Evolutionary conservation across 2,888 invertebrate species (phyloP), one percentile per base, ranked within the genome.

Genomic region (Cyclophora punctaria): DNA sequence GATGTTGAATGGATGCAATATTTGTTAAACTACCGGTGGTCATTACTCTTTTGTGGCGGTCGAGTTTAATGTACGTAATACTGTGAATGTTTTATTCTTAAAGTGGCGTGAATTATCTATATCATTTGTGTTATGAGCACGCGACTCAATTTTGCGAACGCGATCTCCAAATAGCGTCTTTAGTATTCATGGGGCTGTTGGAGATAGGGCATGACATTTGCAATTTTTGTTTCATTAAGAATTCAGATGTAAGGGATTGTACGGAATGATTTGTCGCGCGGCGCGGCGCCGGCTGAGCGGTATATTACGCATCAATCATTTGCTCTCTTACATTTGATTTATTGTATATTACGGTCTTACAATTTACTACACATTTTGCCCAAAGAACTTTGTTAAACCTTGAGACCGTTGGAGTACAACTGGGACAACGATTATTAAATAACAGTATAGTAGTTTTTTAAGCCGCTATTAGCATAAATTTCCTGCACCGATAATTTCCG

Each of bases 161-260:
- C 71, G 76, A 78, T 78, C 77, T 81, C 76, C 79, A 76, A 83
- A 84, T 83, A 76, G 80, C 83, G 75, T 83, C 83, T 81, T 86
- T 85, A 86, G 85, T 87, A 86, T 87, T 87, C 87, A 86, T 87
- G 79, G 83, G 73, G 72, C 70, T 71, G 75, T 75, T 69, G 76
- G 80, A 78, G 77, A 78, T 78, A 79, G 75, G 71, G 77, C 73
- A 72, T 75, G 81, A 83, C 85, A 82, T 86, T 85, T 82, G 83
- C 82, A 84, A 86, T 85, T 85, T 85, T 87, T 85, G 84, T 84
- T 81, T 84, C 83, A 84, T 87, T 85, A 86, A 75, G 75, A 82
- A 83, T 87, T 86, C 81, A 83, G 81, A 78, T 80, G 77, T 80
- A 77, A 80, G 78, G 77, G 80, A 80, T 81, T 77, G 82, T 77